These are phyloP conservation scores for Syritta pipiens DNA, from an alignment of 2,888 invertebrate species.

Conservation along the genomic window DNA sequence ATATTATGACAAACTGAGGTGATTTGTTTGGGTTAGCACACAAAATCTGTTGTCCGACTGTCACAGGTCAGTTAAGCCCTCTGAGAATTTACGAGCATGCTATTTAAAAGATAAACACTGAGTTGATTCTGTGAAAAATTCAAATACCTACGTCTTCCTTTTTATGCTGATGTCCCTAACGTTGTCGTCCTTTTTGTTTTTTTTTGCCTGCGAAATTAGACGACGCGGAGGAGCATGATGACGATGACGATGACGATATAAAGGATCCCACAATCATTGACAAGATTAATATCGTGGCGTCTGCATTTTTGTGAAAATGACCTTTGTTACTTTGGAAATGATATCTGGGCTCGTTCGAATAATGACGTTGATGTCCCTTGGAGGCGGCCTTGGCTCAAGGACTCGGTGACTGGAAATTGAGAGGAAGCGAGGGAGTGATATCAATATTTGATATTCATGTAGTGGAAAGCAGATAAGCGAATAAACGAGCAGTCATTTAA, in stretches of 20 bases:
- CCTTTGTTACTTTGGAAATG: conserved; percentile 40
- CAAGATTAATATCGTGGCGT: conserved; percentile 58
- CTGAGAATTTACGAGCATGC: conserved; percentile 55
- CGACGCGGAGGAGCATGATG: too few relatives aligned
- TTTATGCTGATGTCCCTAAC: background rate
- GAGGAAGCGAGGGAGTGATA: conserved; percentile 16
- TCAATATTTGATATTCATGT: conserved; percentile 51
- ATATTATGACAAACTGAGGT: conserved; percentile 62
- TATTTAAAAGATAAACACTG: conserved; percentile 63
- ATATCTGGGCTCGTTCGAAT: conserved; percentile 3
- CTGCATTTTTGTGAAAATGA: conserved; percentile 50
- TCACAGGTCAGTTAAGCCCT: conserved; percentile 49
- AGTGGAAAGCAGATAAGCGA: conserved; percentile 46
- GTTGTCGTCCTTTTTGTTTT: conserved; percentile 26
- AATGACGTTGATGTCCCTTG: conserved; percentile 36
- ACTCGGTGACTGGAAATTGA: background rate
- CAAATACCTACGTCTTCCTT: conserved; percentile 41
- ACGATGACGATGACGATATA: conserved; percentile 33
- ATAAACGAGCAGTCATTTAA: conserved; percentile 14
- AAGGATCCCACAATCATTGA: conserved; percentile 41
- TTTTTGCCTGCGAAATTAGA: conserved; percentile 22
- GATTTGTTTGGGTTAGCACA: conserved; percentile 63
- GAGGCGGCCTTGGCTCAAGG: too few relatives aligned
- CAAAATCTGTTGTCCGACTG: conserved; percentile 58
- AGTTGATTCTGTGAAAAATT: conserved; percentile 36